Conservation (phyloP, 2,797 vertebrate species). For the Sciaenops ocellatus region DNA sequence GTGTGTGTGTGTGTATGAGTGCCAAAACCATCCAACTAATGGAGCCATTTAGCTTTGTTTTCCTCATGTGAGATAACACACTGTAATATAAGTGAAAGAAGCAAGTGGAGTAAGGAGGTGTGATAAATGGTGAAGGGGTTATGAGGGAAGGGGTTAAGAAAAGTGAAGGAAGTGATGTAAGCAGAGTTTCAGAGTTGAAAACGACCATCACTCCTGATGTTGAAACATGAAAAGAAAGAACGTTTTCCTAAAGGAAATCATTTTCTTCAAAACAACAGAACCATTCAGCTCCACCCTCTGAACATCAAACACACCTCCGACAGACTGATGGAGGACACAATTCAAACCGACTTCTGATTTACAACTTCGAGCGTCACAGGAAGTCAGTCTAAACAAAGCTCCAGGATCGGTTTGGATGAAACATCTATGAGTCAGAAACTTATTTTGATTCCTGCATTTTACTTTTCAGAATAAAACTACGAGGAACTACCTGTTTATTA, state of each 20-base stretch:
- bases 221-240: not conserved
- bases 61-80: no score
- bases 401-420: not conserved
- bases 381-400: not conserved
- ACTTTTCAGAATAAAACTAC: not conserved
- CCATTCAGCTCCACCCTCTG: not conserved
- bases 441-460: not conserved
- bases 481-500: not conserved
- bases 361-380: not conserved
- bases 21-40: no score
- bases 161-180: not conserved
- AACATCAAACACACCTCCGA: conserved; percentile 11
- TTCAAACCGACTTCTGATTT: not conserved
- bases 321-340: not conserved
- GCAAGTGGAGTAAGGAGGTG: not conserved
- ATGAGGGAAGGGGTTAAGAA: not conserved
- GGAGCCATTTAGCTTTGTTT: not conserved
- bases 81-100: not conserved
- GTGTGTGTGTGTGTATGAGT: no score
- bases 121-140: not conserved
- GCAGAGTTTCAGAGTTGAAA: not conserved
- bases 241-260: conserved; percentile 14
- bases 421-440: not conserved
- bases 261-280: conserved; percentile 14
- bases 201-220: not conserved